Percentiles rank a stretch among this genome's conserved stretches.
These are phyloP conservation scores for Turritopsis rubra DNA, from an alignment of 30 jellyfish, hydroid and myxozoan species.

Conservation along the genomic window DNA sequence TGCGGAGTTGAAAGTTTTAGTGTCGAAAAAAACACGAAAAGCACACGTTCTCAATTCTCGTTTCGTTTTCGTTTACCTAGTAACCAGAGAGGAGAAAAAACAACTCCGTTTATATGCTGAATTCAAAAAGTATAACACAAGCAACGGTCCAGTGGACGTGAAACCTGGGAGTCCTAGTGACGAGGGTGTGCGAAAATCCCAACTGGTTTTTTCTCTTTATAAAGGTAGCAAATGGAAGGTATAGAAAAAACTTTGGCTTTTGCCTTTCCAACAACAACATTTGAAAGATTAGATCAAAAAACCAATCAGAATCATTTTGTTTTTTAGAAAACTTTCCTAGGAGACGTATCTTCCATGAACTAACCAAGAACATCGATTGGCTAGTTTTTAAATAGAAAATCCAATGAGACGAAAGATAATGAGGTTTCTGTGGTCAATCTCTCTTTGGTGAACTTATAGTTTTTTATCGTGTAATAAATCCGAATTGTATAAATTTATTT, in stretches of 20 bases:
- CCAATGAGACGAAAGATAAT: not conserved
- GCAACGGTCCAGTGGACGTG: not conserved
- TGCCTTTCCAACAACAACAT: too few species aligned
- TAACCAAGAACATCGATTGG: too few species aligned
- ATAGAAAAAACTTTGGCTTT: not conserved
- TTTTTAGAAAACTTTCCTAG: not conserved
- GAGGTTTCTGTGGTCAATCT: not conserved
- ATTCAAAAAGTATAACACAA: not conserved
- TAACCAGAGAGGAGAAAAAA: slow-evolving; percentile 39
- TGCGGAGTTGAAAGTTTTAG: not conserved
- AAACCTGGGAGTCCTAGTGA: not conserved
- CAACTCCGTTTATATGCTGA: not conserved
- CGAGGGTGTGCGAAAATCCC: not conserved
- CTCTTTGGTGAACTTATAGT: not conserved
- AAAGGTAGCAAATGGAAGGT: slow-evolving; percentile 10
- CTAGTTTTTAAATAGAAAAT: too few species aligned
- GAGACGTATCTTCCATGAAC: not conserved
- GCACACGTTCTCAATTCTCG: too few species aligned
- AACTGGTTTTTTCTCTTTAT: not conserved
- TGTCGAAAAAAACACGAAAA: not conserved
- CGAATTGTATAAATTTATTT: not conserved
- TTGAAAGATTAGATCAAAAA: not conserved
- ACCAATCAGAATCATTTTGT: not conserved
- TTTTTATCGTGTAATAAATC: not conserved
- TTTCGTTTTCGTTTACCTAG: slow-evolving; percentile 20